Conservation (phyloP, 1,140 invertebrate species). For the Pectinophora gossypiella region DNA sequence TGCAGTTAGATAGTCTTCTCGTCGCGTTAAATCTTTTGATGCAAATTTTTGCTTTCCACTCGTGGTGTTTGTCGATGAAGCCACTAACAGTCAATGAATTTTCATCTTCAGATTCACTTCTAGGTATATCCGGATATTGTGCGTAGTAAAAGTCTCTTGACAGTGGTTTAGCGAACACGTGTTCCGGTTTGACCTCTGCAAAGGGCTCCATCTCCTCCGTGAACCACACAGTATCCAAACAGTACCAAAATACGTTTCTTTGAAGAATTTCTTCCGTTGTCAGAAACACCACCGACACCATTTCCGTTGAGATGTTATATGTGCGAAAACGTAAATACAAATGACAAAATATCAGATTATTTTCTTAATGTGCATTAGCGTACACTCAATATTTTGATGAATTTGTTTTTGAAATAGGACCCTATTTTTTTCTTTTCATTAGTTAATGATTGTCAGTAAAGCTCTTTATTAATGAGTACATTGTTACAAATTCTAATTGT, state of each 20-base stretch:
- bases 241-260: conserved; percentile 59
- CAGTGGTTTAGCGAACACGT: conserved; percentile 49
- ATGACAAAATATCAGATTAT: neutral
- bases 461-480: no score
- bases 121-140: conserved; percentile 57
- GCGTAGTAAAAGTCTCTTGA: conserved; percentile 59
- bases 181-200: conserved; percentile 56
- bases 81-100: conserved; percentile 47
- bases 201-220: conserved; percentile 64
- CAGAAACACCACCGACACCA: conserved; percentile 58
- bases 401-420: no score
- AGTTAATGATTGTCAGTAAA: neutral
- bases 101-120: conserved; percentile 66
- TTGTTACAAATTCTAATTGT: neutral
- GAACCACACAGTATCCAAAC: conserved; percentile 56
- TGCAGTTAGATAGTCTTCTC: conserved; percentile 29
- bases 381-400: neutral
- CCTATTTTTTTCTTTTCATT: neutral
- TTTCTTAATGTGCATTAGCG: neutral
- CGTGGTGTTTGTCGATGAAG: conserved; percentile 51
- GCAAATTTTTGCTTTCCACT: conserved; percentile 57
- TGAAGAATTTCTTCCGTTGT: conserved; percentile 62
- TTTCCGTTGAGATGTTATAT: conserved; percentile 13
- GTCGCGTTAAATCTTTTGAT: conserved; percentile 37
- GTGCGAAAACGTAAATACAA: neutral